phyloP scores from a whole-genome alignment of 2,113 vertebrate genomes.

The Sinocyclocheilus maitianheensis region DNA sequence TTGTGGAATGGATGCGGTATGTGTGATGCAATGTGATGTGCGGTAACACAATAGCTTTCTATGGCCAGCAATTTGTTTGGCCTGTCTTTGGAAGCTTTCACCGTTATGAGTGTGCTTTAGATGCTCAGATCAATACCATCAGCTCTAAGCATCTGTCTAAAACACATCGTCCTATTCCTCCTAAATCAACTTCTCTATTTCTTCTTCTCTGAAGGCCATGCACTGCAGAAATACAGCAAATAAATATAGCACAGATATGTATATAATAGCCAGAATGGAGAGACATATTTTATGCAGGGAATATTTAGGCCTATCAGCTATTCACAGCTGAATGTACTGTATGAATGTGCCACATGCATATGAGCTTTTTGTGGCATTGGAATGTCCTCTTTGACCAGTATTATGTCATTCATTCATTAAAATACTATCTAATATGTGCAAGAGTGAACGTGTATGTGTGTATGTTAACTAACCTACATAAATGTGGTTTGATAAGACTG shows the following conservation, averaged over 20 bases:
- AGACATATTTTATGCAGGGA: neutral
- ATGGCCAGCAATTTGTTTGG: conserved; percentile 30
- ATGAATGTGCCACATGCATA: neutral
- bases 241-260: conserved; percentile 9
- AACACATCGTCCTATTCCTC: conserved; percentile 4
- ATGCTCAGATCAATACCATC: conserved; percentile 31
- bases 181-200: neutral
- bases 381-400: neutral
- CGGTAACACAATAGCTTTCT: conserved; percentile 38
- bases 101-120: conserved; percentile 25
- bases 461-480: neutral
- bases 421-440: neutral
- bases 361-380: neutral
- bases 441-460: neutral
- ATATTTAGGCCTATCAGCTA: neutral
- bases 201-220: neutral
- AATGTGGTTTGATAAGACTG: neutral
- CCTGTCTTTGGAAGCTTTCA: conserved; percentile 16
- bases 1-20: conserved; percentile 25
- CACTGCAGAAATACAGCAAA: neutral
- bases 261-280: neutral
- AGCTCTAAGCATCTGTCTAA: conserved; percentile 23
- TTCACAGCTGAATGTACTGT: neutral
- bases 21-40: conserved; percentile 6
- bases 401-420: neutral